Evolutionary conservation across 1,140 invertebrate species (phyloP), one percentile per base, ranked within the genome.

Genomic region (Subanguina moxae): DNA sequence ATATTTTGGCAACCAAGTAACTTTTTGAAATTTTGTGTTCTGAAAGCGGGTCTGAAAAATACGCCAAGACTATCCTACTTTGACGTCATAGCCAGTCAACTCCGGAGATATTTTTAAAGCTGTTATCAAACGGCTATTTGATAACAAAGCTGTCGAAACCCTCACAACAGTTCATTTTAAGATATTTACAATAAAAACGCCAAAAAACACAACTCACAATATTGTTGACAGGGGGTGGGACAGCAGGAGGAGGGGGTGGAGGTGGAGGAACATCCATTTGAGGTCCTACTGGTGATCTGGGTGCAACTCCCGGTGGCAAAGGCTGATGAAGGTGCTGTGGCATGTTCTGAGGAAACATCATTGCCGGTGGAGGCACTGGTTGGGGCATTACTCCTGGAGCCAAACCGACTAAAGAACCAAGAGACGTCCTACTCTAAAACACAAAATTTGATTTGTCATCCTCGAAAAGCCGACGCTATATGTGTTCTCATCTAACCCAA

Each of bases 271-370:
- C 38, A 5, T 19, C n/a, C 27, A 61, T 61, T 61, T 19, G 19
- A 19, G 28, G 58, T 17, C 1, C 19, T 46, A 19, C 38, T 32
- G n/a, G 19, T 7, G 58, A 27, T 45, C n/a, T 7, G 3, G 58
- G 27, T 45, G 3, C n/a, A 61, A 61, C 58, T 23, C 27, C 58
- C 27, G 58, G 58, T 28, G 58, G 58, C 58, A 45, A 45, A 19
- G 48, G 48, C 48, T 52, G 48, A 19, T 52, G 48, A 3, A 52
- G n/a, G n/a, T 52, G 48, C 48, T 19, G 48, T n/a, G n/a, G 58
- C 27, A 30, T 32, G n/a, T n/a, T n/a, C n/a, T n/a, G n/a, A 61
- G 21, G 52, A 28, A 30, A 45, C 58, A 38, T 61, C 28, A 45
- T 45, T 7, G 58, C n/a, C 1, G 27, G 27, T 7, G 52, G 52